Conservation (phyloP, 2,113 vertebrate genomes). For the Helogale parvula region DNA sequence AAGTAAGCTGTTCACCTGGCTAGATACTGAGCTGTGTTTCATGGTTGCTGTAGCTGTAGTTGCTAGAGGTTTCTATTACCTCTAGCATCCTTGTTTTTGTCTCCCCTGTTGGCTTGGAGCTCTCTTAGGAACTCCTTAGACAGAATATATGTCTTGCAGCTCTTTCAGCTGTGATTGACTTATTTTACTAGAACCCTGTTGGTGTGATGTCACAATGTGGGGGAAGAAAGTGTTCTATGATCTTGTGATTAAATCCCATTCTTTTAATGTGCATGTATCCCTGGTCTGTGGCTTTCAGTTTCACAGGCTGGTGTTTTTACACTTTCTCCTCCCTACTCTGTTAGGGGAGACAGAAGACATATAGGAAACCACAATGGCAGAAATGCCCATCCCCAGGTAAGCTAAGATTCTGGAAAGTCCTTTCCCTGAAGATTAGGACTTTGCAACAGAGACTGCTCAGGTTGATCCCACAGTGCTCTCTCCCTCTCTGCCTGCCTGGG, state of each 20-base stretch:
- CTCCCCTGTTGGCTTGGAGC: background rate
- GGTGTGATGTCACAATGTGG: no score
- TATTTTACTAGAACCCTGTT: background rate
- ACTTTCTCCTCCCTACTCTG: background rate
- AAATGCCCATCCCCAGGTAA: background rate
- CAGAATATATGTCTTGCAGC: background rate
- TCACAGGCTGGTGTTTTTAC: background rate
- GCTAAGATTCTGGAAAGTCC: background rate
- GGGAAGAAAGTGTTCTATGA: no score
- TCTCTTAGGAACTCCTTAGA: background rate
- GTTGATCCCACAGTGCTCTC: background rate
- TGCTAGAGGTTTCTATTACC: background rate
- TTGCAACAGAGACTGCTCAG: background rate
- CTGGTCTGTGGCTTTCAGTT: background rate
- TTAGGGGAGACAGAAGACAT: background rate
- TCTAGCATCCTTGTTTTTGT: background rate
- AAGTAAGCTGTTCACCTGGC: background rate
- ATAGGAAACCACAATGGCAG: background rate
- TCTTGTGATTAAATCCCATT: background rate
- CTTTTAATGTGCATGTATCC: background rate
- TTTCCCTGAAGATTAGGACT: background rate
- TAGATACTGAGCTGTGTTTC: background rate
- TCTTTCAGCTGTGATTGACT: background rate
- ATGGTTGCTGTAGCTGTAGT: background rate
- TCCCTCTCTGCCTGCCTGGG: background rate